Evolutionary conservation across 2,797 vertebrate genomes (phyloP).

Genomic region (Macropodus opercularis): DNA sequence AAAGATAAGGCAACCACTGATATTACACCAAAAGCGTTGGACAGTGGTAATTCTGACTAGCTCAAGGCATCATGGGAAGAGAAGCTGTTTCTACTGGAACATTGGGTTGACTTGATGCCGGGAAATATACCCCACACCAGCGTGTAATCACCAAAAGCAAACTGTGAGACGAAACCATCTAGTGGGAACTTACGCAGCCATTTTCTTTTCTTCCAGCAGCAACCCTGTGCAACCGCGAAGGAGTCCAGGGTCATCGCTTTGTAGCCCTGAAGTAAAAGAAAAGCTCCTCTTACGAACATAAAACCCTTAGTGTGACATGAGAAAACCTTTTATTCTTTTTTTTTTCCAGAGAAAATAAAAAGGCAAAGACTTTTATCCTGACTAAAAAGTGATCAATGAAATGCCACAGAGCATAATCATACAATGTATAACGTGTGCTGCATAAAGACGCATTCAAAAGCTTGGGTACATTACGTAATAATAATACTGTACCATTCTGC

Average conservation of each 20-base stretch:
- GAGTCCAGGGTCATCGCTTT: slow-evolving; percentile 12
- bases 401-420: slow-evolving; percentile 36
- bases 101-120: slow-evolving; percentile 38
- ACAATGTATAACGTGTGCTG: slow-evolving; percentile 32
- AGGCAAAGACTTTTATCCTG: background rate
- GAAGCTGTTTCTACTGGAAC: slow-evolving; percentile 19
- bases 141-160: slow-evolving; percentile 21
- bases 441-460: slow-evolving; percentile 58
- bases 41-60: background rate
- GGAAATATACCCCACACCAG: slow-evolving; percentile 36
- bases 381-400: slow-evolving; percentile 24
- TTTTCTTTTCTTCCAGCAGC: slow-evolving; percentile 19
- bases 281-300: slow-evolving; percentile 27
- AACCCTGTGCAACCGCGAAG: slow-evolving; percentile 8
- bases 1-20: too few relatives aligned
- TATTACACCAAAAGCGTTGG: too few relatives aligned
- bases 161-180: slow-evolving; percentile 28
- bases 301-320: background rate
- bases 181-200: slow-evolving; percentile 46
- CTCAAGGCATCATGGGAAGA: slow-evolving; percentile 18
- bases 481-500: too few relatives aligned
- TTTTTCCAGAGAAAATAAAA: background rate
- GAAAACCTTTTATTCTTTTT: background rate
- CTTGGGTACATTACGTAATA: slow-evolving; percentile 32
- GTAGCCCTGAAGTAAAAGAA: background rate